Evolutionary conservation across 2,797 vertebrate species (phyloP), one percentile per base, ranked within the genome.

Genomic region (Peromyscus attwateri): DNA sequence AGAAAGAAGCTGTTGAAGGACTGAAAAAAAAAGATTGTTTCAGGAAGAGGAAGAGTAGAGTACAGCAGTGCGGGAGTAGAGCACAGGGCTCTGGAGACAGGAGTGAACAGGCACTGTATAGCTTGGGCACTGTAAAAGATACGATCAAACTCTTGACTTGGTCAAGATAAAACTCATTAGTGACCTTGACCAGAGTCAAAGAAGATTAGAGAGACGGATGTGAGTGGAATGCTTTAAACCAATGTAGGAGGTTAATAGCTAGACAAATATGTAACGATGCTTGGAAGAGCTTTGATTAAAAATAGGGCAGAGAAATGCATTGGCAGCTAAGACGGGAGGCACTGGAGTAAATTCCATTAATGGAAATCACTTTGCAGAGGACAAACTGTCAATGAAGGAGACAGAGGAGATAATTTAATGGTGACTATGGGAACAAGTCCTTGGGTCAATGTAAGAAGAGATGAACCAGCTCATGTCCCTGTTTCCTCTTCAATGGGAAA

Each of bases 281-380:
- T 80, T 76, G 87, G 43, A 87, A 83, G 75, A 91, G 27, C 64
- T 89, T 89, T 87, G 49, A 64, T 87, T 77, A 43, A 55, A 73
- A 92, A 71, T 13, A n/a, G 14, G 43, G 27, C 75, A 93, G 80
- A 94, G 83, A 94, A 87, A n/a, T 66, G 17, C 29, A 81, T 77
- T 71, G 70, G 60, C 8, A 93, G 27, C 62, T 91, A 80, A 83
- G 43, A 83, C 8, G 68, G 37, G 40, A 94, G 12, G 46, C 17
- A 34, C 34, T 43, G 49, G 87, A 83, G 4, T 11, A 43, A 60
- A 34, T 43, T 64, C 12, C 82, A 10, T 19, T 49, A 34, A 88
- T 75, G 17, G 93, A n/a, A 80, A 82, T 52, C 46, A 85, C 77
- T 90, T 57, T 87, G 34, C 34, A 75, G 21, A 4, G 19, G 40